Base-by-base conservation (phyloP, 2,888 invertebrate genomes). In the Abscondita cerata region DNA sequence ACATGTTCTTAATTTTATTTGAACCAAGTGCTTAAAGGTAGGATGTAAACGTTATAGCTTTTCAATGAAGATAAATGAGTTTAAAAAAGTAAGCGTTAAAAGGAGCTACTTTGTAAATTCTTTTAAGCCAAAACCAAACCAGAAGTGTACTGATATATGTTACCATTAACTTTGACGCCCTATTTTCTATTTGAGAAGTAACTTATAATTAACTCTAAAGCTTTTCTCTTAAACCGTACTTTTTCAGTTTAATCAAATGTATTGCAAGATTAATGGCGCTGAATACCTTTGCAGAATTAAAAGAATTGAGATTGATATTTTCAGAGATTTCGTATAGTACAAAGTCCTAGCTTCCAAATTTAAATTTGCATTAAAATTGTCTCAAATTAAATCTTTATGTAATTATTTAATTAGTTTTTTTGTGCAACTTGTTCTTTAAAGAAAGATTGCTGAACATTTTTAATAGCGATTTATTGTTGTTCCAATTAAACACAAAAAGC, bases 131-230 rank as follows among this genome's bases (percentile, higher is more conserved):
- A 41, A 41, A 41, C 41, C 41, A 15, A 41, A 41, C 41, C 15
- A 15, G 41, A 41, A 41, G 16, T 15, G 16, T 41, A 41, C 16
- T 41, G 41, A 41, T 41, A 41, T 41, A 41, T 15, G 41, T 41
- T 41, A 41, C 41, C 41, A 41, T 41, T 41, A 41, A 12, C 15
- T 15, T 41, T 41, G 41, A 12, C 41, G 41, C 16, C 9, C 41
- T 41, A 15, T 41, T 41, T 41, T 41, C 41, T 41, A 41, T 41
- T 41, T 41, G 41, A 41, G 41, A 41, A 41, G 15, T 41, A 41
- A 41, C 41, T 41, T 41, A 41, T 41, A 41, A 41, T 41, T 41
- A 41, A 41, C 41, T 41, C 41, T 41, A 41, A 15, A 41, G 41
- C 41, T 41, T 41, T 41, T 41, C 41, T 41, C 41, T 41, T 41